Evolutionary conservation across 2,888 invertebrate genomes (phyloP), one percentile per base, ranked within the genome.

Genomic region (Escarpia spicata): DNA sequence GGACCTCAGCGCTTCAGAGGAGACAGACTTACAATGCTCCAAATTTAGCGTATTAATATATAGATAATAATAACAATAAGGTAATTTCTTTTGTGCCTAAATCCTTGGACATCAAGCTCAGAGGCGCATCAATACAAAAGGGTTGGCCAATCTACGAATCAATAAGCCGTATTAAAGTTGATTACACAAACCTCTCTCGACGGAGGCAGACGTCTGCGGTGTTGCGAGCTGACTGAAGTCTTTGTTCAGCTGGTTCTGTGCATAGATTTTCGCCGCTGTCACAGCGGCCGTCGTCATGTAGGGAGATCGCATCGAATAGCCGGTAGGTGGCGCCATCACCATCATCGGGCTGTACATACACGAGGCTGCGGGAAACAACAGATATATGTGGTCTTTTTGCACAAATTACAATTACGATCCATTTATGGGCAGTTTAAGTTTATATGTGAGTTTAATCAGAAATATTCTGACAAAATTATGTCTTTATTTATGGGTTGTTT

Each of bases 201-300:
- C 19, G 26, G 75, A 26, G 19, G 75, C 26, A 26, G 75, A 3
- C 2, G 75, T 26, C 75, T 75, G 26, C 19, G 75, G 75, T 1
- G 94, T 94, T 93, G 93, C 94, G 91, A 95, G 94, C 91, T 95
- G 95, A 93, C 94, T 93, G n/a, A 95, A 93, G 60, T 96, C 95
- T 93, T 95, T 96, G 93, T 95, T 95, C 90, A 95, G 93, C 89
- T 95, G 95, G 93, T 95, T 95, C 93, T 95, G 94, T 91, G 94
- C 93, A 92, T 95, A 93, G 91, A 95, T 93, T 91, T 95, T 94
- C 44, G 94, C 92, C 10, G 94, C 93, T 44, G 93, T 94, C 37
- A 94, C 95, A 92, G 95, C 94, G 93, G 95, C 93, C 75, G 93
- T 93, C 9, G 94, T 92, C 52, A 94, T 93, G 45, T 94, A 93